A percentile compares a stretch with the other conserved stretches of the same genome.
Conservation (phyloP, 2,113 vertebrate species). For the Onychorhynchus coronatus region DNA sequence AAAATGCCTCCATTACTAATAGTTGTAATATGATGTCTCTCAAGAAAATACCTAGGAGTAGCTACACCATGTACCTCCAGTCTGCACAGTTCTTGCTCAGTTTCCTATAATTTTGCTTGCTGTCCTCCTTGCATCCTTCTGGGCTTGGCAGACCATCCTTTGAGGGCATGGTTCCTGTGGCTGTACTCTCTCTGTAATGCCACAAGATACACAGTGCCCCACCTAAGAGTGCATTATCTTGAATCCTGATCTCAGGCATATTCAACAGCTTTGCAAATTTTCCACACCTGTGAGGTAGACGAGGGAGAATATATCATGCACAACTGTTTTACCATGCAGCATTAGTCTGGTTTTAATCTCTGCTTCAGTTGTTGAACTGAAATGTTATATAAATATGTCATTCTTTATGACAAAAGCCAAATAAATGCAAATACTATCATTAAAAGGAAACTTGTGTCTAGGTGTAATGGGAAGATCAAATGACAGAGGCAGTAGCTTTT, state of each 20-base stretch:
- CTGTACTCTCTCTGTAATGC: neutral
- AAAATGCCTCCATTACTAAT: neutral
- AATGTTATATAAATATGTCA: constrained; percentile 41
- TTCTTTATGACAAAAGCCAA: constrained; percentile 45
- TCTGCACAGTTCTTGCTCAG: neutral
- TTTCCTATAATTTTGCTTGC: neutral
- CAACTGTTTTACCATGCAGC: neutral
- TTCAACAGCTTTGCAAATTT: neutral
- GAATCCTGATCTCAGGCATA: neutral
- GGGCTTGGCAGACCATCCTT: no score
- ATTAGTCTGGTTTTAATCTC: neutral
- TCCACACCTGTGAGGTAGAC: neutral
- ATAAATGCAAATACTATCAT: constrained; percentile 36
- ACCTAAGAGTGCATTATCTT: neutral
- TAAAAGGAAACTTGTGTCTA: constrained; percentile 15
- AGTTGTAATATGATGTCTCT: neutral
- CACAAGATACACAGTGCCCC: rapidly evolving
- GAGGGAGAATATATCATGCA: neutral
- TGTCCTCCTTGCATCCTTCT: neutral
- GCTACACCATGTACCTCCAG: neutral
- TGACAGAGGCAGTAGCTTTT: neutral
- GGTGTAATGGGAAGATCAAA: neutral
- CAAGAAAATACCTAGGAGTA: neutral
- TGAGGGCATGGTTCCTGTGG: rapidly evolving
- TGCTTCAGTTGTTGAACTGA: neutral